These are phyloP conservation scores for Craseonycteris thonglongyai DNA, from an alignment of 2,113 vertebrate genomes.

Conservation along the genomic window DNA sequence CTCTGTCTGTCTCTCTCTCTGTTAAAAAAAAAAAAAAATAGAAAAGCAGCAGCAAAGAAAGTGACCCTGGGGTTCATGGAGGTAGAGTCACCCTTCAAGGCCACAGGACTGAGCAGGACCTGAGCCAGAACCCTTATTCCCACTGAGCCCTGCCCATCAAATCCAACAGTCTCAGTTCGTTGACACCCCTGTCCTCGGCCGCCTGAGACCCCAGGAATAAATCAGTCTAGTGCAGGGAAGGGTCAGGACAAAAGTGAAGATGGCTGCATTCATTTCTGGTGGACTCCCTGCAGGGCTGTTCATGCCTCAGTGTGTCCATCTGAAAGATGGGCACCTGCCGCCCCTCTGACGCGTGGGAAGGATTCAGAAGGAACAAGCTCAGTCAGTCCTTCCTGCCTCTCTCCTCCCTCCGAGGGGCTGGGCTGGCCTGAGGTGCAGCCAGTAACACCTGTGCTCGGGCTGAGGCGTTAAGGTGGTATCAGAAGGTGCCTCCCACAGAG, in stretches of 20 bases:
- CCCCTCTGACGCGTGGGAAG: rapidly evolving
- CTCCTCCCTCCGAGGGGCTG: background rate
- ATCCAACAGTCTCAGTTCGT: background rate
- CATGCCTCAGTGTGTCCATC: background rate
- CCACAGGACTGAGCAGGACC: background rate
- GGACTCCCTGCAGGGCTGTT: background rate
- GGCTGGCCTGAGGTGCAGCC: background rate
- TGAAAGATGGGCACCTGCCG: background rate
- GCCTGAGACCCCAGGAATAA: rapidly evolving
- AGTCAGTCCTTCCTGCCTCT: background rate
- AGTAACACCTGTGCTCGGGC: background rate
- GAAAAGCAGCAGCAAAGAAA: background rate
- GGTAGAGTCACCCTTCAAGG: background rate
- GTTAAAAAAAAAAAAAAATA: background rate
- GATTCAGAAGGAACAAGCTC: background rate
- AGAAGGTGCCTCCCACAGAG: background rate
- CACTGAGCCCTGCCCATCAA: background rate
- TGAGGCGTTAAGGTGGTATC: rapidly evolving
- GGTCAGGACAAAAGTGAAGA: background rate
- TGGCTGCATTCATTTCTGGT: background rate
- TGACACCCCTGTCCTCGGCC: background rate
- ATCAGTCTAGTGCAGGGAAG: background rate
- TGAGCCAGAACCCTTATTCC: background rate
- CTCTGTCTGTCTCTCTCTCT: background rate
- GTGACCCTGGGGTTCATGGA: background rate